These are phyloP conservation scores for Discoglossus pictus DNA, from an alignment of 2,797 vertebrate species.

Conservation along the genomic window DNA sequence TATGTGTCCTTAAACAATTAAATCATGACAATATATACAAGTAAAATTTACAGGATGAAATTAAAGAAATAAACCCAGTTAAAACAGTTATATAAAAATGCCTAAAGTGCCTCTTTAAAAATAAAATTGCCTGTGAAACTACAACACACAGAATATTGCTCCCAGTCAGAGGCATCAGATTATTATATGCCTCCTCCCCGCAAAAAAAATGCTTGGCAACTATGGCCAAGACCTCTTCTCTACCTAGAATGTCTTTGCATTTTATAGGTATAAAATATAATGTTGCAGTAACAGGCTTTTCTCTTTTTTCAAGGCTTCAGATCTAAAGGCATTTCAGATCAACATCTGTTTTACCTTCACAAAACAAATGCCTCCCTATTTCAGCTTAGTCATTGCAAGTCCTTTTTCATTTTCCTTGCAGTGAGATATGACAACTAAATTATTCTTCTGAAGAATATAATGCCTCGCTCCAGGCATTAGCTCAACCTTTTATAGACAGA, in stretches of 20 bases:
- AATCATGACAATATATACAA: too few species aligned
- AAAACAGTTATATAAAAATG: too few species aligned
- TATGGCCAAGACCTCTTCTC: background rate
- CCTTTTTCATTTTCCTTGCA: background rate
- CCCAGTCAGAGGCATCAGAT: too few species aligned
- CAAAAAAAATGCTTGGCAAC: background rate
- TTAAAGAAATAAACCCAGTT: too few species aligned
- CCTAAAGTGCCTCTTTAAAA: too few species aligned
- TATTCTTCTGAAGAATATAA: slow-evolving; percentile 14
- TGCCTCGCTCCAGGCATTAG: slow-evolving; percentile 1
- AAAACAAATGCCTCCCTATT: slow-evolving; percentile 8
- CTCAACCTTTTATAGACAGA: background rate
- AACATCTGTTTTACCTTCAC: slow-evolving; percentile 19
- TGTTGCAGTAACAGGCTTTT: slow-evolving; percentile 48
- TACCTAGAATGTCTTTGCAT: background rate
- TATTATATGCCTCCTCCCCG: too few species aligned
- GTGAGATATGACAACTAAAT: slow-evolving; percentile 11
- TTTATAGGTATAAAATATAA: slow-evolving; percentile 10
- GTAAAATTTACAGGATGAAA: too few species aligned
- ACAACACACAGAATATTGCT: too few species aligned
- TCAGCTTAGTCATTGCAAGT: slow-evolving; percentile 8
- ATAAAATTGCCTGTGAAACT: too few species aligned
- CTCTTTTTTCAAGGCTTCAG: slow-evolving; percentile 30
- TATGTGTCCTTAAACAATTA: too few species aligned
- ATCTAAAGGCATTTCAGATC: background rate